Evolutionary conservation across 37 sponge, comb jelly and placozoan genomes (phyloP), one percentile per base, ranked within the genome.

Genomic region (Spongia lamella): DNA sequence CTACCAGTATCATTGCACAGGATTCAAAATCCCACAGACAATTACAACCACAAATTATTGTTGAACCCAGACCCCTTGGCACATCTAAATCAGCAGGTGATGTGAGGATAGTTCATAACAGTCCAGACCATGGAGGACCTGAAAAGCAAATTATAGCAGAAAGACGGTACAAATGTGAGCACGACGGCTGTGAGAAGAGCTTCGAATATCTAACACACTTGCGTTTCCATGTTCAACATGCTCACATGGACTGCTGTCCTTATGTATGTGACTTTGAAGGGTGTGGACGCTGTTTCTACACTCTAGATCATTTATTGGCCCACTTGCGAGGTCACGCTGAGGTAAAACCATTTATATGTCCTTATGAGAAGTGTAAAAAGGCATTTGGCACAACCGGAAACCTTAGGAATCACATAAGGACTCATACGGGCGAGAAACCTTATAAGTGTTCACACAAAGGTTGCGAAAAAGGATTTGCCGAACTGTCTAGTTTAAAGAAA

Each of bases 401-500:
- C 31, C 53, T 90, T n/a, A 90, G 85, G 68, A 90, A 90, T 74
- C 91, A 90, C 75, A 90, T 90, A 17, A 56, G 91, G 11, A 90
- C 91, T 35, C 91, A 90, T 75, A 90, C 91, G n/a, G 91, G 91
- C 38, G 91, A 90, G 67, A 75, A 86, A 17, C 91, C 91, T 0
- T 90, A 90, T 67, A 79, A 77, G 1, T 90, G 91, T 68, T 81
- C 81, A 62, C 85, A 74, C 55, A 75, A 81, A 26, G 86, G 83
- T 31, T 90, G 91, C 68, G 56, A 64, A 14, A 80, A 85, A 47
- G 16, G 86, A 25, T 90, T 90, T 73, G 91, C 91, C 14, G 91
- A 90, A 57, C 84, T 90, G 91, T 90, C 91, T 0, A 90, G 91
- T 73, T 78, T 90, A 17, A 90, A 85, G 83, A 90, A 90, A 40